These are phyloP conservation scores for Acanthoscelides obtectus DNA, from an alignment of 2,888 invertebrate species.

Conservation along the genomic window DNA sequence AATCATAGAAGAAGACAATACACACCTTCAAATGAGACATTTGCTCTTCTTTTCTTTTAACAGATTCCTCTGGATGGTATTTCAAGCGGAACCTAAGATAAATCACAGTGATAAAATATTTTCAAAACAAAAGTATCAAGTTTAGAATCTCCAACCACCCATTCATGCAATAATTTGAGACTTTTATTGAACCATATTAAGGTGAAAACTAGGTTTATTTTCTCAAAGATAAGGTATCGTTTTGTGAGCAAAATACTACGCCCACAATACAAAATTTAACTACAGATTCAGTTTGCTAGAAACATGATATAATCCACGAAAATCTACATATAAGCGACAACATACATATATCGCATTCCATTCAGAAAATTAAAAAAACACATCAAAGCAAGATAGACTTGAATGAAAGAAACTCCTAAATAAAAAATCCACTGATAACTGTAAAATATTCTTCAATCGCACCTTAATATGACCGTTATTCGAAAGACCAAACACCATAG, in stretches of 20 bases:
- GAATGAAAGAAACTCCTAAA: no score
- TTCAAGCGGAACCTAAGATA: constrained; percentile 92
- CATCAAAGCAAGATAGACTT: no score
- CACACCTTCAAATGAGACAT: constrained; percentile 70
- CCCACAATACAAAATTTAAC: no score
- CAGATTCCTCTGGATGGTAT: constrained; percentile 96
- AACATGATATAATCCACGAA: no score
- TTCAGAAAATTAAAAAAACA: no score
- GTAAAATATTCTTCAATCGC: not conserved
- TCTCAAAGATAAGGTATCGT: no score
- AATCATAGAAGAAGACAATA: constrained; percentile 3
- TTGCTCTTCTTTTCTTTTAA: constrained; percentile 85
- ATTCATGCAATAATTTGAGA: not conserved
- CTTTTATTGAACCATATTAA: not conserved
- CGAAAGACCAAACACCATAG: not conserved
- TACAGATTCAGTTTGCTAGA: no score
- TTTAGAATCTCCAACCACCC: not conserved
- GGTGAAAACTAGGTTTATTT: no score
- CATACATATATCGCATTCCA: no score
- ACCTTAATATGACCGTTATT: not conserved
- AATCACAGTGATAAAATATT: not conserved
- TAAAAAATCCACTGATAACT: no score
- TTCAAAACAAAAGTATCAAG: not conserved
- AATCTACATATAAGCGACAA: no score
- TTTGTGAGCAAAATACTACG: no score